A percentile compares a stretch with the other conserved stretches of the same genome.
Evolutionary conservation across 2,797 vertebrate species (phyloP).

Genomic region (Eupleurogrammus muticus): DNA sequence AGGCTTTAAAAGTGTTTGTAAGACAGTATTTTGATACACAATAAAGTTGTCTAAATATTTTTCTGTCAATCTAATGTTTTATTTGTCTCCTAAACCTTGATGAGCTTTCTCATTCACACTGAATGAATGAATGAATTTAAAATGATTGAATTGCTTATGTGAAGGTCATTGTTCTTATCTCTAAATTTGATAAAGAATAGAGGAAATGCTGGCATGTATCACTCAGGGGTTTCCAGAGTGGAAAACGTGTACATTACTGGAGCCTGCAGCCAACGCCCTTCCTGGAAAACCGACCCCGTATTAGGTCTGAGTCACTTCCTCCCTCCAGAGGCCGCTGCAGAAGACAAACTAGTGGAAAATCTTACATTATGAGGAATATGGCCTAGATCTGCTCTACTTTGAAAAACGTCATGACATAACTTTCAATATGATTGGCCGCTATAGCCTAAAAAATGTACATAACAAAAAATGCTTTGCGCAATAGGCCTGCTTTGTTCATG

Average conservation of each 20-base stretch:
- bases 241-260: slow-evolving; percentile 38
- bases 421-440: no score
- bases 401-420: no score
- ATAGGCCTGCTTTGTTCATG: background rate
- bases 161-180: background rate
- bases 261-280: slow-evolving; percentile 59
- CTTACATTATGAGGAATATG: background rate
- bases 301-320: background rate
- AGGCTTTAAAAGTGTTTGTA: slow-evolving; percentile 80
- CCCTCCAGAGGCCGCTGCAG: slow-evolving; percentile 52
- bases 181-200: background rate
- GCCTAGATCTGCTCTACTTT: no score
- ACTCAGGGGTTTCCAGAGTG: slow-evolving; percentile 19
- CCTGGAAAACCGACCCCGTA: slow-evolving; percentile 41
- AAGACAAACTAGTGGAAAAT: background rate
- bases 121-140: background rate
- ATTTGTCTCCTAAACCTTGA: slow-evolving; percentile 2
- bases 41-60: slow-evolving; percentile 87
- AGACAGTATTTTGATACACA: slow-evolving; percentile 89
- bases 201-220: background rate
- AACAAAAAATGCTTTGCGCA: no score
- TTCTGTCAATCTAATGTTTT: slow-evolving; percentile 69
- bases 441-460: no score
- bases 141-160: background rate
- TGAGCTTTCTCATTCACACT: background rate